Evolutionary conservation across 2,113 vertebrate genomes (phyloP), one percentile per base, ranked within the genome.

Genomic region (Saguinus midas): DNA sequence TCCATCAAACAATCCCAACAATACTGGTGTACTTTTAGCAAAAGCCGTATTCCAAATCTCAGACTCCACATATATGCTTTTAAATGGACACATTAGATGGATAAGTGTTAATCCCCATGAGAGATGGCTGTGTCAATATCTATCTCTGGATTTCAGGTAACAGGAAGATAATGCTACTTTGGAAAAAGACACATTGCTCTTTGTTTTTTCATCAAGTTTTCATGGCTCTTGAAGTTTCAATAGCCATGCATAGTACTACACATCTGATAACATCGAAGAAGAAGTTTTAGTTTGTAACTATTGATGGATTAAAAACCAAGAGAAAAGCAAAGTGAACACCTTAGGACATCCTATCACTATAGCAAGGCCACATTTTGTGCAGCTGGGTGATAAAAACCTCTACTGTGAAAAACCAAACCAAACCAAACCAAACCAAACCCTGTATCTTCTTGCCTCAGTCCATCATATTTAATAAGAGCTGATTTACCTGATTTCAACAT

Each of bases 251-350:
- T 17, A 92, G 14, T n/a, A 58, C 27, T 79, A 37, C 48, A 75
- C 66, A 81, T 97, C 78, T 66, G 93, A 95, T 90, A 97, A 93
- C 89, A 96, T 64, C 55, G 87, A 70, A 27, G 48, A 75, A 95
- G 95, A 29, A 14, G 18, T 85, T 96, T 97, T 48, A 82, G 43
- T 97, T 94, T 97, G 55, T 57, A 68, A 45, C 32, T 87, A 82
- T 21, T 89, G 48, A 86, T 87, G 50, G 40, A 91, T 37, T 92
- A 32, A 83, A 96, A 96, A 96, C 72, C 23, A 81, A 93, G 8
- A n/a, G 8, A 96, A 92, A 2, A 94, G 58, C 10, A 92, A 68
- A 97, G 66, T 66, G 90, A 93, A 91, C 13, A 91, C 40, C 76
- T 95, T 92, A 96, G 64, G 45, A 57, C 57, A 27, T 64, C 8